phyloP scores from a whole-genome alignment of 2,113 vertebrate genomes.

The Leptobrachium leishanense region DNA sequence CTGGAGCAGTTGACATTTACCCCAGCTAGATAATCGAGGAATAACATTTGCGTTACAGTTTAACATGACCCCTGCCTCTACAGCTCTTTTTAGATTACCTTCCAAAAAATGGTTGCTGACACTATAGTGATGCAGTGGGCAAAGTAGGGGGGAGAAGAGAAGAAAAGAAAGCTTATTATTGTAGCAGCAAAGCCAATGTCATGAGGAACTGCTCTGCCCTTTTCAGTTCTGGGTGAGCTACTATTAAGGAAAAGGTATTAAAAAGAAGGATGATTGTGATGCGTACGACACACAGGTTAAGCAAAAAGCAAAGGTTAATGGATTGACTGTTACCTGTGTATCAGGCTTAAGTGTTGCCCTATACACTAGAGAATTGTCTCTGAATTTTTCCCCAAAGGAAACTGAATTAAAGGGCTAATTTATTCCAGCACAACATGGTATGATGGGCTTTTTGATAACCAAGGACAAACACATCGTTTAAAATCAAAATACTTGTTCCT shows the following conservation, averaged over 20 bases:
- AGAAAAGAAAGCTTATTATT: constrained; percentile 81
- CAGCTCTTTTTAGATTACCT: constrained; percentile 90
- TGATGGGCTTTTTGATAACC: constrained; percentile 61
- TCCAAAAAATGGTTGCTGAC: constrained; percentile 81
- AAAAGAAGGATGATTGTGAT: constrained; percentile 71
- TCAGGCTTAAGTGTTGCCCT: constrained; percentile 73
- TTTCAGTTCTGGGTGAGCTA: constrained; percentile 81
- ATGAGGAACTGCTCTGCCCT: constrained; percentile 83
- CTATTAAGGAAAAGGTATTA: constrained; percentile 88
- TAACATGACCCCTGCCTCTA: constrained; percentile 91
- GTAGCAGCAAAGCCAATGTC: constrained; percentile 83
- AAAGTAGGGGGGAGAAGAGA: constrained; percentile 37
- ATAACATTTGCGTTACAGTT: constrained; percentile 96
- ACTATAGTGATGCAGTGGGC: constrained; percentile 66
- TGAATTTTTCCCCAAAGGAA: constrained; percentile 60
- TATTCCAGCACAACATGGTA: constrained; percentile 59
- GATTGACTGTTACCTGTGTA: constrained; percentile 95
- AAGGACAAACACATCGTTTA: constrained; percentile 55
- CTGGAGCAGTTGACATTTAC: constrained; percentile 92
- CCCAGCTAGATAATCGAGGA: constrained; percentile 93
- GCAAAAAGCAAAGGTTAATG: constrained; percentile 96
- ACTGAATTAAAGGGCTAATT: constrained; percentile 74
- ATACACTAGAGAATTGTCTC: constrained; percentile 75
- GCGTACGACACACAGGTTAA: constrained; percentile 74
- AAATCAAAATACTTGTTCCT: constrained; percentile 21